These are phyloP conservation scores for Paramormyrops hopkinsi DNA, from an alignment of 2,797 vertebrate genomes.

Conservation along the genomic window DNA sequence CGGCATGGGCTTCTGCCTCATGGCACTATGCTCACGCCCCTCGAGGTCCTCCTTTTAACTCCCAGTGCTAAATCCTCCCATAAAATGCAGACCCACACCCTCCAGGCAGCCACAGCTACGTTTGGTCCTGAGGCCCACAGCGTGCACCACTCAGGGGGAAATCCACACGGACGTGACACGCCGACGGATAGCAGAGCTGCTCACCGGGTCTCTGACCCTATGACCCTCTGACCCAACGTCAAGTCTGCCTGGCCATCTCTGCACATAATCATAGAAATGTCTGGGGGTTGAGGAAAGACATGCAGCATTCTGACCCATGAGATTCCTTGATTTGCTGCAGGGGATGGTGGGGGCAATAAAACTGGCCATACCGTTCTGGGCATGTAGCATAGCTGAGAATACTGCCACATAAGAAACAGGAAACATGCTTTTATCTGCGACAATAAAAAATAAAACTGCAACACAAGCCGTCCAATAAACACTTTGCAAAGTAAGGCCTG, in stretches of 20 bases:
- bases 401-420: background rate
- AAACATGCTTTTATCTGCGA: background rate
- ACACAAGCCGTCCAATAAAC: background rate
- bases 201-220: background rate
- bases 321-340: background rate
- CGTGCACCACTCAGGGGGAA: background rate
- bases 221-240: background rate
- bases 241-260: background rate
- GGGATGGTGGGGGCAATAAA: background rate
- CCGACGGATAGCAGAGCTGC: background rate
- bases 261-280: background rate
- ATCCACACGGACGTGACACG: background rate
- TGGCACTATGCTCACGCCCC: background rate
- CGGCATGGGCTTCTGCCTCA: background rate
- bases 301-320: background rate
- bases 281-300: background rate
- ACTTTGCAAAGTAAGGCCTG: background rate
- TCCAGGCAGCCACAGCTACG: background rate
- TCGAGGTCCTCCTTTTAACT: background rate
- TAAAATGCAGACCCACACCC: background rate
- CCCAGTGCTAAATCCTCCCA: background rate
- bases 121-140: background rate
- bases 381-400: background rate
- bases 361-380: background rate
- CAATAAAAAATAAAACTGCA: background rate